phyloP scores from a whole-genome alignment of 2,888 invertebrate species.

The Protodeltote pygarga region DNA sequence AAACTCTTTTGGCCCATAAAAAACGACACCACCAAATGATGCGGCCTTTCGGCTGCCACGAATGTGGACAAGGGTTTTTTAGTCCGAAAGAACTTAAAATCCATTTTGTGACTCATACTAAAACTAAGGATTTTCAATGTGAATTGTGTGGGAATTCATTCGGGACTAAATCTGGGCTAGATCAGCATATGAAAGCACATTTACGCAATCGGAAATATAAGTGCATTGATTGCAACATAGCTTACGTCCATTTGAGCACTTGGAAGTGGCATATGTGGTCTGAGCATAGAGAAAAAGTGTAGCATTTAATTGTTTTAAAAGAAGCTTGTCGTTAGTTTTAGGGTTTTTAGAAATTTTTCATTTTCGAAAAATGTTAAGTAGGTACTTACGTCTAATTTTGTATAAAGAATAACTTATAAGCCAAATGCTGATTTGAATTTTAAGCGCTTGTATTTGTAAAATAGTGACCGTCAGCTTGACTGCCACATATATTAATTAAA shows the following conservation, averaged over 20 bases:
- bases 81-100: slow-evolving; percentile 41
- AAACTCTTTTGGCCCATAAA: slow-evolving; percentile 50
- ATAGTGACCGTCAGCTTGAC: too few relatives aligned
- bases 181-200: slow-evolving; percentile 44
- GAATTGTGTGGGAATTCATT: slow-evolving; percentile 36
- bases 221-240: slow-evolving; percentile 26
- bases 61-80: slow-evolving; percentile 68
- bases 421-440: too few relatives aligned
- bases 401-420: too few relatives aligned
- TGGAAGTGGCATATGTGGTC: slow-evolving; percentile 14
- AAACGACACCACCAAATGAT: slow-evolving; percentile 57
- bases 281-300: neutral
- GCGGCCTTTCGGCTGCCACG: slow-evolving; percentile 61
- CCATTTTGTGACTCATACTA: slow-evolving; percentile 51
- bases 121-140: slow-evolving; percentile 47
- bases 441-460: too few relatives aligned
- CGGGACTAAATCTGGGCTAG: slow-evolving; percentile 31
- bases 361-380: too few relatives aligned
- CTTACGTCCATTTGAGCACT: slow-evolving; percentile 22
- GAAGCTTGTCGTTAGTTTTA: too few relatives aligned
- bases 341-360: too few relatives aligned
- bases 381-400: too few relatives aligned
- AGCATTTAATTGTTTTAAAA: too few relatives aligned
- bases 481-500: too few relatives aligned
- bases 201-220: slow-evolving; percentile 18